phyloP scores from a whole-genome alignment of 2,797 vertebrate species.

The Periophthalmus magnuspinnatus region DNA sequence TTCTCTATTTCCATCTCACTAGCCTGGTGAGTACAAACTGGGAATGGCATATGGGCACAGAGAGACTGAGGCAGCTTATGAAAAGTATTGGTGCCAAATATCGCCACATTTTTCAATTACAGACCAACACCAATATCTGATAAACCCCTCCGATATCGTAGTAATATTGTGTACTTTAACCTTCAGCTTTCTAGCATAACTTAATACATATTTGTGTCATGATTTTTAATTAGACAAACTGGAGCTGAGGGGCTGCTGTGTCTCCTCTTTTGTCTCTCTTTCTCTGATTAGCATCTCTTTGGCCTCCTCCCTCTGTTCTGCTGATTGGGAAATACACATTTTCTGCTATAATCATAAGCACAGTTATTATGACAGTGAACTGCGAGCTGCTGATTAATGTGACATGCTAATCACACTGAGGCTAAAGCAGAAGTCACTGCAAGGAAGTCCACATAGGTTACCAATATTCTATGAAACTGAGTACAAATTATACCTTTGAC shows the following conservation, averaged over 20 bases:
- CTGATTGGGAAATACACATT: constrained; percentile 24
- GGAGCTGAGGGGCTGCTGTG: not conserved
- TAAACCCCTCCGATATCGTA: too few species aligned
- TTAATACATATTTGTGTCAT: not conserved
- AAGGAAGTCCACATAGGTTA: not conserved
- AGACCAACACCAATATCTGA: too few species aligned
- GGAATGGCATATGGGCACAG: too few species aligned
- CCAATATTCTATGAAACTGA: too few species aligned
- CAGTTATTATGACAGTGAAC: constrained; percentile 34
- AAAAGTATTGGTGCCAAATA: too few species aligned
- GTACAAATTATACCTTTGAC: not conserved
- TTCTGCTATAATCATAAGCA: constrained; percentile 38
- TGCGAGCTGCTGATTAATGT: constrained; percentile 29
- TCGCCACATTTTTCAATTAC: too few species aligned
- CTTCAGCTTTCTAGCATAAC: not conserved
- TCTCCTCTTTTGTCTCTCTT: constrained; percentile 2
- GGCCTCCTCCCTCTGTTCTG: not conserved
- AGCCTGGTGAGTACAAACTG: too few species aligned
- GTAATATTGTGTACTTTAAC: not conserved
- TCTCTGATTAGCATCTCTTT: constrained; percentile 1
- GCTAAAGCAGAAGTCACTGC: not conserved
- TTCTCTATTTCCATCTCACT: too few species aligned
- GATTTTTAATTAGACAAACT: not conserved
- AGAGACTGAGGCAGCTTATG: too few species aligned
- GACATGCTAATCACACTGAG: constrained; percentile 9